Evolutionary conservation across 1,140 invertebrate species (phyloP), one percentile per base, ranked within the genome.

Genomic region (Tribolium castaneum): DNA sequence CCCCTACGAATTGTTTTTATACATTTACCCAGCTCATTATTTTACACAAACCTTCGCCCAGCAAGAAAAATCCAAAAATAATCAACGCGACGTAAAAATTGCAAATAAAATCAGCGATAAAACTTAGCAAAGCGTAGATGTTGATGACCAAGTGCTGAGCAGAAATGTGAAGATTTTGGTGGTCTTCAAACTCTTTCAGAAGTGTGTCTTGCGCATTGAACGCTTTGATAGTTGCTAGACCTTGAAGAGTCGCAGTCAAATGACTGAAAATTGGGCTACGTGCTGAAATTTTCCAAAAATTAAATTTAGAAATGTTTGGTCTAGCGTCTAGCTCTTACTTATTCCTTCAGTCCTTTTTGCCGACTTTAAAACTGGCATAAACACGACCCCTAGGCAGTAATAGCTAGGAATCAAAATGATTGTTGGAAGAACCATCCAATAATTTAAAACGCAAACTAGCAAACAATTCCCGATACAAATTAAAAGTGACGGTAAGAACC

Each of bases 211-310:
- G 91, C 0, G 93, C 93, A 25, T 90, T 89, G 81, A 94, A 96
- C 0, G 96, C 95, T 76, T 97, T 88, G 72, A 99, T 96, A 0
- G 96, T 98, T 0, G 94, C 90, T 30, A 99, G 88, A 6, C 93
- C 93, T 84, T 92, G 89, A 0, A 94, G 81, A 1, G 91, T 90
- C 16, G 92, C 89, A 76, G 89, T 92, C 2, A 94, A 84, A 77
- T 94, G 92, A 7, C 89, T 90, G 81, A 92, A 93, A 0, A 94
- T 89, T 6, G 93, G 93, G 80, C 89, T 89, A 49, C 89, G 86
- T 3, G 78, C 80, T 81, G 51, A 74, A 66, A 35, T n/a, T 6
- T 35, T 59, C 5, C 25, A 9, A 59, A 19, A 14, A 52, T 14
- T 14, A 52, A 7, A 19, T 16, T 25, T 6, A n/a, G 30, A 22